Conservation (phyloP, 2,797 vertebrate species). For the Spheniscus humboldti region DNA sequence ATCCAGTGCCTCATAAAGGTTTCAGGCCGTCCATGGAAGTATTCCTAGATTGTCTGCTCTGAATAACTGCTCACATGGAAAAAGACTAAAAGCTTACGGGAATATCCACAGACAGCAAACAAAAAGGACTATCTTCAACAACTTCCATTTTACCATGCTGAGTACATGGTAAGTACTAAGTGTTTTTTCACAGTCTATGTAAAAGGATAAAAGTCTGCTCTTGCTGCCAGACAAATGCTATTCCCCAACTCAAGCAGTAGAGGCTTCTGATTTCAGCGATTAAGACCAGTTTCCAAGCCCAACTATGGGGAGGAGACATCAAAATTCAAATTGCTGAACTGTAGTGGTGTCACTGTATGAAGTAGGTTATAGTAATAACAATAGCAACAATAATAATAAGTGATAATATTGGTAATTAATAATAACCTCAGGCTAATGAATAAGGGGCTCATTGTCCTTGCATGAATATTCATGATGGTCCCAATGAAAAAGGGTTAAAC, state of each 20-base stretch:
- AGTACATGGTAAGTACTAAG: not conserved
- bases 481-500: not conserved
- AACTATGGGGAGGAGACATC: not conserved
- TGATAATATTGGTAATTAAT: not conserved
- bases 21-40: not conserved
- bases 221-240: not conserved
- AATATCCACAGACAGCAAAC: not conserved
- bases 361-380: not conserved
- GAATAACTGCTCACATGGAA: not conserved
- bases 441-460: not conserved
- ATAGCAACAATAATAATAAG: not conserved
- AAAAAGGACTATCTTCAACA: not conserved
- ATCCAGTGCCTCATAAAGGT: not conserved
- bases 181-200: not conserved
- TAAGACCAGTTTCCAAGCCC: not conserved
- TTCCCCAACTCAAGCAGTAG: not conserved
- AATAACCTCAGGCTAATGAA: not conserved
- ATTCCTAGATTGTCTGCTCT: not conserved
- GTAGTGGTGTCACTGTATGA: not conserved
- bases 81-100: not conserved
- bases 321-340: not conserved
- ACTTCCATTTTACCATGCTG: not conserved
- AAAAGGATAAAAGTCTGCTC: not conserved
- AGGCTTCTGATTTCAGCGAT: not conserved
- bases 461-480: not conserved